A percentile compares a stretch with the other conserved stretches of the same genome.
Conservation (phyloP, 2,797 vertebrate species). For the Acipenser ruthenus region DNA sequence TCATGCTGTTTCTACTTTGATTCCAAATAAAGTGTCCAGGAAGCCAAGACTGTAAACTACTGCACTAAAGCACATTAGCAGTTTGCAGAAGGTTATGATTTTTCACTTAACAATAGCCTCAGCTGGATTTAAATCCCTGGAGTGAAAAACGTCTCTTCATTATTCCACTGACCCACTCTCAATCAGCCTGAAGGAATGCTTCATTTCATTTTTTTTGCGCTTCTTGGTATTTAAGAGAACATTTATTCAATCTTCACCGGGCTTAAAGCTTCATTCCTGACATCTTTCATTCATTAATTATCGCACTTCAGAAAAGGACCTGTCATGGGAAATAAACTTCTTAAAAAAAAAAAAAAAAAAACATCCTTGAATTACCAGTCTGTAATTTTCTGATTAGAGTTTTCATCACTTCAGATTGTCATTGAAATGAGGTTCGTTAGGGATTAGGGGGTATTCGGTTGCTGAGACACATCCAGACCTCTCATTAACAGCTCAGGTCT, state of each 20-base stretch:
- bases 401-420: conserved; percentile 37
- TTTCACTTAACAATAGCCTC: not conserved
- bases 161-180: conserved; percentile 1
- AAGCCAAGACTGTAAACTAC: not conserved
- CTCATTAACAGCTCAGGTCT: conserved; percentile 12
- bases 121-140: not conserved
- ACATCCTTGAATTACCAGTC: conserved; percentile 30
- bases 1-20: no score
- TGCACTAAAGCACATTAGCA: not conserved
- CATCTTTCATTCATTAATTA: conserved; percentile 34
- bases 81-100: conserved; percentile 1
- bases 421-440: conserved; percentile 33
- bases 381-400: conserved; percentile 44
- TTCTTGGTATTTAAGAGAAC: conserved; percentile 23
- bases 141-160: not conserved
- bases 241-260: conserved; percentile 29
- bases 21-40: no score
- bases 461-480: conserved; percentile 12
- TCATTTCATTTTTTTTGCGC: conserved; percentile 12
- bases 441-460: conserved; percentile 31
- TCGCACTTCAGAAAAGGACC: conserved; percentile 24
- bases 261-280: conserved; percentile 25
- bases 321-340: conserved; percentile 37
- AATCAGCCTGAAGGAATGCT: conserved; percentile 14
- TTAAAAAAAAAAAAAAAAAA: conserved; percentile 18